Evolutionary conservation across 2,888 invertebrate species (phyloP), one percentile per base, ranked within the genome.

Genomic region (Lepas anatifera): DNA sequence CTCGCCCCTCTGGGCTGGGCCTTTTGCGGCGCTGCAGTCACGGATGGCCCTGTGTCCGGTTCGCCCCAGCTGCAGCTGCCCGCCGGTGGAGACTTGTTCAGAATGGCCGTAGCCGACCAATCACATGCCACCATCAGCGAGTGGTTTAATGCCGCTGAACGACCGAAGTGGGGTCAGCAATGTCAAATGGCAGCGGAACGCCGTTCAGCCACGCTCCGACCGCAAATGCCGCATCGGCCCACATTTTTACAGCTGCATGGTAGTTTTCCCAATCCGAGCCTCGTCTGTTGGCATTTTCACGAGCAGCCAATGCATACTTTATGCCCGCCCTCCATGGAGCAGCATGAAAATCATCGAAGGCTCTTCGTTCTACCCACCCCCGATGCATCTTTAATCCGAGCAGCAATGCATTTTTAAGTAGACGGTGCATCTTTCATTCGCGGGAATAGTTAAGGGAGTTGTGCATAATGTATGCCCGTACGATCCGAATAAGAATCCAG

Each of bases 321-420:
- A 58, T 58, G 32, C 22, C 29, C 32, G 32, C 8, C 32, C 58
- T 58, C 58, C 58, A 58, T 58, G 58, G 58, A 32, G 58, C 58
- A 58, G 58, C 58, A 58, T 58, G 58, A 35, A 58, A 58, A 58
- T 58, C 58, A 58, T 58, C 58, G 58, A 58, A 58, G 32, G 32
- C 58, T 58, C 58, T 58, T 58, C 58, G 58, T 58, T 58, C 58
- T 58, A 58, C 58, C 58, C 58, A 58, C 58, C 58, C 58, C 35
- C 58, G 58, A 58, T 58, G 58, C 58, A 58, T 58, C 58, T 58
- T 58, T 58, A 58, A 58, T 58, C 58, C 22, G 58, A 35, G 58
- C 18, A 58, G 35, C 58, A 22, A 58, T 58, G 58, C 32, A 58
- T 58, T 58, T 32, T 58, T 58, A 35, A 58, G 58, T 10, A 6